Evolutionary conservation across 2,797 vertebrate genomes (phyloP), one percentile per base, ranked within the genome.

Genomic region (Poecilia gillii): DNA sequence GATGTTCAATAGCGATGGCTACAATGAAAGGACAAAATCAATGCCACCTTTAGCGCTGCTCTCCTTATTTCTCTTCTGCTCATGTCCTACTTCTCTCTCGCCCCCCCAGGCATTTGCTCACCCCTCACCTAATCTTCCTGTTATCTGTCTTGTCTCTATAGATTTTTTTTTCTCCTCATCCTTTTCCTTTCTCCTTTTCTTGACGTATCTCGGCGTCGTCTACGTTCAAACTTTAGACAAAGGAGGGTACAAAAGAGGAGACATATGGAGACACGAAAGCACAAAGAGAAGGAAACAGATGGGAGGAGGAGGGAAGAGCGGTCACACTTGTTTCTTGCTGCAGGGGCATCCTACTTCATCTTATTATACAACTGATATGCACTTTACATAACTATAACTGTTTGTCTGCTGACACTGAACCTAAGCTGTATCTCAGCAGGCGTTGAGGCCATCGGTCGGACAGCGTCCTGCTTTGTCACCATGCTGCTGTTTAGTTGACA

Each of bases 341-440:
- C 94, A 88, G 92, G 93, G 92, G 88, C 84, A 88, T 92, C 90
- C 92, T 90, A 90, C 93, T 94, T 91, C 87, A 88, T 93, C 88
- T 89, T 91, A 91, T 94, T 94, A 93, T 89, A 94, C 93, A 94
- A 93, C 91, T 89, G 83, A 92, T 90, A 90, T 92, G 91, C 73
- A 84, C 85, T 93, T 94, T 93, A 93, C 84, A 85, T 93, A 93
- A 92, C 75, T 77, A 85, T 87, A 87, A 89, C 80, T 68, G 84
- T 86, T 80, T 75, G 79, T 85, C 77, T 79, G 72, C 75, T 76
- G 84, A 87, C 84, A 77, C 51, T 78, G 84, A 89, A 86, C 88
- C 84, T 85, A 82, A 86, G 85, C 81, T 75, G 59, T 18, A 57
- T 83, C 81, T 86, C 66, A 36, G 66, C 25, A 70, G 66, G 66